phyloP scores from a whole-genome alignment of 2,888 invertebrate genomes.

The Himalopsyche kuldschensis region DNA sequence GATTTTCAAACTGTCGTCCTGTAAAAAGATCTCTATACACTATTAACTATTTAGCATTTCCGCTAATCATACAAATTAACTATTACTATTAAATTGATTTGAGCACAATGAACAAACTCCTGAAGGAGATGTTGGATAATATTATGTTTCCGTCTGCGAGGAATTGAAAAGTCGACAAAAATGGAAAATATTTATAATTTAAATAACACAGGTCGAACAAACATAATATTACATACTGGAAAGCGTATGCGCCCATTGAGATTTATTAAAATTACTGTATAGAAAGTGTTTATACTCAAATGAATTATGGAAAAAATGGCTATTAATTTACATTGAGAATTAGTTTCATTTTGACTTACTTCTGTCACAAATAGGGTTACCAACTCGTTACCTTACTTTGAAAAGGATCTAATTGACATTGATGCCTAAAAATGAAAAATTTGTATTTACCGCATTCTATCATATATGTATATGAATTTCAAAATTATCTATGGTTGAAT shows the following conservation, averaged over 20 bases:
- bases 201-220: background rate
- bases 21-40: background rate
- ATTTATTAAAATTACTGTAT: background rate
- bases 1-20: background rate
- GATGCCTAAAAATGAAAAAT: no score
- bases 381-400: no score
- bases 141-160: background rate
- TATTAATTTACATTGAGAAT: no score
- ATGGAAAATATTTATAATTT: background rate
- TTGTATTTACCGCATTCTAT: no score
- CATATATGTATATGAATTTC: no score
- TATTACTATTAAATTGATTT: background rate
- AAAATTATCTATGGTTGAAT: no score
- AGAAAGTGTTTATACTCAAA: no score
- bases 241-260: background rate
- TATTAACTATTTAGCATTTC: background rate
- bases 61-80: background rate
- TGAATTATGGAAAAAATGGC: no score
- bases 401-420: no score
- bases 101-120: background rate
- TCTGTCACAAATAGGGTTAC: no score
- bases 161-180: background rate
- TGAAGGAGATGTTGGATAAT: background rate
- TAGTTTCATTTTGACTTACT: no score
- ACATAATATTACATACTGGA: background rate